A percentile compares a stretch with the other conserved stretches of the same genome.
phyloP scores from a whole-genome alignment of 1,140 invertebrate genomes.

The Lineus longissimus region DNA sequence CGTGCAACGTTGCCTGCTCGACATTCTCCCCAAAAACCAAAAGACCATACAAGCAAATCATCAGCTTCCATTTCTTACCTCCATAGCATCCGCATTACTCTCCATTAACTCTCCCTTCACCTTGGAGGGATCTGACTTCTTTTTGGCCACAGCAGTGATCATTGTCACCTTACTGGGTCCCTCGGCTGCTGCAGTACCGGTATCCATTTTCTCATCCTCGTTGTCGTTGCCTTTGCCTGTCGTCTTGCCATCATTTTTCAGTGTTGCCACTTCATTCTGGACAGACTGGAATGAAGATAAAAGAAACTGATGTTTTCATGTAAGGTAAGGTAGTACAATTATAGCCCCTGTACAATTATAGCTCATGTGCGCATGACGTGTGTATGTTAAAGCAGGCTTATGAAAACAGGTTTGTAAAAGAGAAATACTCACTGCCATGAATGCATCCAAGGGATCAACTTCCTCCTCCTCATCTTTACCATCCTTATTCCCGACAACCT shows the following conservation, averaged over 20 bases:
- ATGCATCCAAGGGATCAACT: conserved; percentile 93
- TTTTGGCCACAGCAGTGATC: conserved; percentile 89
- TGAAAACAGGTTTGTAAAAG: no score
- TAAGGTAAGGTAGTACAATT: not conserved
- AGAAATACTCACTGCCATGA: no score
- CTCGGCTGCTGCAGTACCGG: not conserved
- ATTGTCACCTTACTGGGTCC: conserved; percentile 47
- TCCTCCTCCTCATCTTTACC: conserved; percentile 61
- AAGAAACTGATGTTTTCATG: no score
- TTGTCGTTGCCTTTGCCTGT: conserved; percentile 22
- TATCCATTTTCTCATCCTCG: conserved; percentile 17
- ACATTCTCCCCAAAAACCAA: no score
- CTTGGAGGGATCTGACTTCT: conserved; percentile 64
- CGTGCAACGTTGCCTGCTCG: no score
- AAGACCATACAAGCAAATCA: not conserved
- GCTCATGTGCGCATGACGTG: no score
- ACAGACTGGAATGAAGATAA: conserved; percentile 61
- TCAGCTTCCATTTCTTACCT: conserved; percentile 55
- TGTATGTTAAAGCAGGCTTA: no score
- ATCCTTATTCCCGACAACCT: conserved; percentile 23
- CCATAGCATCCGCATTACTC: conserved; percentile 93
- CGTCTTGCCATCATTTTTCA: conserved; percentile 71
- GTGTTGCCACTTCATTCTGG: conserved; percentile 85
- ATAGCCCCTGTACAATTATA: no score
- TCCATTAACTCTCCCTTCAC: conserved; percentile 90